Percentiles rank a stretch among this genome's conserved stretches.
These are phyloP conservation scores for Phragmatobia fuliginosa DNA, from an alignment of 2,888 invertebrate species.

Conservation along the genomic window DNA sequence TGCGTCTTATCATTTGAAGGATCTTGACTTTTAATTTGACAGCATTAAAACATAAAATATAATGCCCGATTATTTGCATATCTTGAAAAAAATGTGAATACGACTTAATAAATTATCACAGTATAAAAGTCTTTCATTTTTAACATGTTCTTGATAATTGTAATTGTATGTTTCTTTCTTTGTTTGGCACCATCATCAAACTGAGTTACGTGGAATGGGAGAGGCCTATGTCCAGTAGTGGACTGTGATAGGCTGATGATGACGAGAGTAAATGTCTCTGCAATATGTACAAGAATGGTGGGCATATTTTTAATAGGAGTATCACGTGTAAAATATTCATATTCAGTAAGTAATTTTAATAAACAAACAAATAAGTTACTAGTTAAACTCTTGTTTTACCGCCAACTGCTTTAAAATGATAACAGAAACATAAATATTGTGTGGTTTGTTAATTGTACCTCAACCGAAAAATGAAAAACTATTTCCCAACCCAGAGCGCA, in stretches of 20 bases:
- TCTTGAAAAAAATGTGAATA: conserved; percentile 1
- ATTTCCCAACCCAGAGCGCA: conserved; percentile 32
- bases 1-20: conserved; percentile 15
- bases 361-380: too few species aligned
- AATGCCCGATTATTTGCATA: neutral
- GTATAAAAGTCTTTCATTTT: neutral
- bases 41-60: conserved; percentile 11
- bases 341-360: too few species aligned
- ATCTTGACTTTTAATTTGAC: conserved; percentile 13
- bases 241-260: too few species aligned
- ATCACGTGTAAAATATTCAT: too few species aligned
- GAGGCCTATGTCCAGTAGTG: too few species aligned
- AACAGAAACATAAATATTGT: neutral
- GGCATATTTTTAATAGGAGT: too few species aligned
- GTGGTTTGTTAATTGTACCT: neutral
- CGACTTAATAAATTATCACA: neutral
- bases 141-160: too few species aligned
- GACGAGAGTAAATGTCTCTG: too few species aligned
- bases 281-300: too few species aligned
- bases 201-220: too few species aligned
- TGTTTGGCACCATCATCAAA: too few species aligned
- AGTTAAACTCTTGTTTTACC: neutral
- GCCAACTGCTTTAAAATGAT: neutral
- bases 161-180: too few species aligned
- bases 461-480: conserved; percentile 5